Evolutionary conservation across 2,113 vertebrate species (phyloP).

Genomic region (Channa argus): DNA sequence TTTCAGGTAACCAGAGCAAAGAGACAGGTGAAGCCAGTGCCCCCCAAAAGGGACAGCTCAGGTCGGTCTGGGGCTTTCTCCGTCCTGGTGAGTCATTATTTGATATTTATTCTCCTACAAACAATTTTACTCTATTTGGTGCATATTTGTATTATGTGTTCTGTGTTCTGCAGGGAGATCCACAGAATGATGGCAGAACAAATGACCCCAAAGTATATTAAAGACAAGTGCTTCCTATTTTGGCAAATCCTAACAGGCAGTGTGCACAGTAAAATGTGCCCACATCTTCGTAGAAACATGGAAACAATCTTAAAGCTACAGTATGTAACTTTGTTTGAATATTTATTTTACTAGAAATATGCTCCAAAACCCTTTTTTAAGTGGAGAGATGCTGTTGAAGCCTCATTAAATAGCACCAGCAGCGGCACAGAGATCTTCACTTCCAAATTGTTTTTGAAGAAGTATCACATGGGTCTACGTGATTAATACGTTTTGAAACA

Average conservation of each 20-base stretch:
- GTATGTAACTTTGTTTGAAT: no score
- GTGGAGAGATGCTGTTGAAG: no score
- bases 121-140: not conserved
- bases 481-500: no score
- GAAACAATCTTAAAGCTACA: not conserved
- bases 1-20: conserved; percentile 73
- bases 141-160: not conserved
- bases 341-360: no score
- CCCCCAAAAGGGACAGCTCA: conserved; percentile 55
- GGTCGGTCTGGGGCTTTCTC: conserved; percentile 68
- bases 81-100: conserved; percentile 59
- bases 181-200: conserved; percentile 43
- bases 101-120: not conserved
- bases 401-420: no score
- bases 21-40: conserved; percentile 67
- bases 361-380: no score
- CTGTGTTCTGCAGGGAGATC: conserved; percentile 65
- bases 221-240: conserved; percentile 16
- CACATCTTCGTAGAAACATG: conserved; percentile 12
- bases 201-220: conserved; percentile 41
- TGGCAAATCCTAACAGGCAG: conserved; percentile 2
- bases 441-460: no score
- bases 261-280: conserved; percentile 4
- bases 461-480: no score
- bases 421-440: no score